phyloP scores from a whole-genome alignment of 2,113 vertebrate species.

The Oreochromis aureus region DNA sequence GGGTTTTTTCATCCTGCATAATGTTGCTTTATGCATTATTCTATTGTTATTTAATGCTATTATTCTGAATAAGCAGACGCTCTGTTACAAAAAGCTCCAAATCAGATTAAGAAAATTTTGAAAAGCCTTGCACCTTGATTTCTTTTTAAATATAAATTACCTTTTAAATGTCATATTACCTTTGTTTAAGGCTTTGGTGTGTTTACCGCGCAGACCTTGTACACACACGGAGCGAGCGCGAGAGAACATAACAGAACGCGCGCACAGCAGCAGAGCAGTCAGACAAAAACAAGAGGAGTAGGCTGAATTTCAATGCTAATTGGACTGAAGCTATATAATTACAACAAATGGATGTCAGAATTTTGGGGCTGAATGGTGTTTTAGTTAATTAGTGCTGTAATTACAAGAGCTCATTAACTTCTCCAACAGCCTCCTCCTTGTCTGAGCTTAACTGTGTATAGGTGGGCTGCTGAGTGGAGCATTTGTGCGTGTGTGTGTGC shows the following conservation, averaged over 20 bases:
- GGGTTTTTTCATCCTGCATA: neutral
- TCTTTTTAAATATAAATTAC: neutral
- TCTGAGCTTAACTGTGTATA: constrained; percentile 61
- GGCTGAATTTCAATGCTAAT: constrained; percentile 79
- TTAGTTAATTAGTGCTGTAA: constrained; percentile 85
- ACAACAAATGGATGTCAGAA: constrained; percentile 83
- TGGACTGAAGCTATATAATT: constrained; percentile 78
- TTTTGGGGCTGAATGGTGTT: constrained; percentile 83
- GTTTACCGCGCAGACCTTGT: neutral
- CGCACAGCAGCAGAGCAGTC: constrained; percentile 26
- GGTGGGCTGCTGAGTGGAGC: constrained; percentile 58
- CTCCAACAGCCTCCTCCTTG: constrained; percentile 66
- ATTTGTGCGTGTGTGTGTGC: neutral
- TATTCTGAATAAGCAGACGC: neutral
- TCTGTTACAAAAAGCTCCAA: neutral
- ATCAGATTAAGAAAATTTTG: neutral
- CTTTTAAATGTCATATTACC: neutral
- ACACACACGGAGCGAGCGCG: neutral
- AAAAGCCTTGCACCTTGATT: neutral
- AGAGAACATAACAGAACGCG: neutral
- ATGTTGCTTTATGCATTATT: neutral
- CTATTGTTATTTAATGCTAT: neutral
- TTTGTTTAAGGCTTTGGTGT: neutral
- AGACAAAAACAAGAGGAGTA: constrained; percentile 66
- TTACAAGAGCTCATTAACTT: constrained; percentile 83